Evolutionary conservation across 2,797 vertebrate species (phyloP).

Genomic region (Nannoperca australis): DNA sequence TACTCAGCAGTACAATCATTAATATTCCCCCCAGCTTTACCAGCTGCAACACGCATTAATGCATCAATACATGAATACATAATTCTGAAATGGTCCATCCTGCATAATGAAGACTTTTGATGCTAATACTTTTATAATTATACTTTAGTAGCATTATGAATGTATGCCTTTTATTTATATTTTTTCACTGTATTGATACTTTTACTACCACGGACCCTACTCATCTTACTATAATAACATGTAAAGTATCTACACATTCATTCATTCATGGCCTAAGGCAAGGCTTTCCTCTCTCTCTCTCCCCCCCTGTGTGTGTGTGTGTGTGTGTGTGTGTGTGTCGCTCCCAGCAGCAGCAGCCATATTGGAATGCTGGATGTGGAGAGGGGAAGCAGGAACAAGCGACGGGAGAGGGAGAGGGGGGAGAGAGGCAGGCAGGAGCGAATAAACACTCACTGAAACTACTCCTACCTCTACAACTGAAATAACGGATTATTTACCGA

Average conservation of each 20-base stretch:
- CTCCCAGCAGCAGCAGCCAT: constrained; percentile 73
- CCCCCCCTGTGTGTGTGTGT: not conserved
- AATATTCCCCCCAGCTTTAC: not conserved
- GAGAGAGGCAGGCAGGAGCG: constrained; percentile 43
- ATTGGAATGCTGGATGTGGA: constrained; percentile 84
- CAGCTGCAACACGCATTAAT: not conserved
- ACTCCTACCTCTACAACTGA: constrained; percentile 34
- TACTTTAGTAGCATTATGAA: not conserved
- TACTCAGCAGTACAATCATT: not conserved
- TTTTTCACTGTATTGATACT: not conserved
- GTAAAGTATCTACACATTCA: constrained; percentile 26
- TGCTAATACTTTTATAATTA: not conserved
- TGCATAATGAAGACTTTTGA: not conserved
- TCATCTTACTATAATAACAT: not conserved
- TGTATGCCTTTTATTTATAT: too few species aligned
- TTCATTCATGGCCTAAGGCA: constrained; percentile 49
- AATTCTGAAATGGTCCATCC: not conserved
- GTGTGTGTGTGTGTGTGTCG: constrained; percentile 12
- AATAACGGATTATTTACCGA: constrained; percentile 61
- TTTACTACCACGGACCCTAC: not conserved
- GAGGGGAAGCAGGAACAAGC: constrained; percentile 75
- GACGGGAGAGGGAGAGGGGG: constrained; percentile 45
- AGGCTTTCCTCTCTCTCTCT: constrained; percentile 39
- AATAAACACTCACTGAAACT: constrained; percentile 45
- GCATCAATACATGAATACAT: not conserved